phyloP scores from a whole-genome alignment of 1,140 invertebrate species.

The Diuraphis noxia region DNA sequence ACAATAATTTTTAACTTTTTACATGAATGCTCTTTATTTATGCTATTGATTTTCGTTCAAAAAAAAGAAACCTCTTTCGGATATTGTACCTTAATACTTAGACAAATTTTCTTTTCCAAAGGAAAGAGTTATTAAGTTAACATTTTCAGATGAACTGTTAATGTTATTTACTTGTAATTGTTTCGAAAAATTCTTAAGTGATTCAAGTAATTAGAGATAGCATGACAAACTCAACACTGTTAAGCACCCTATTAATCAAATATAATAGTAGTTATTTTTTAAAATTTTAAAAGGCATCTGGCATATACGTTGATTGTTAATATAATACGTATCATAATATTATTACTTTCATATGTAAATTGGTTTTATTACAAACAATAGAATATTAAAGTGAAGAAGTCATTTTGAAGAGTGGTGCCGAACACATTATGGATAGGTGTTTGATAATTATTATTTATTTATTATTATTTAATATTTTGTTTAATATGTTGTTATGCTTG shows the following conservation, averaged over 20 bases:
- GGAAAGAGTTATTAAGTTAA: background rate
- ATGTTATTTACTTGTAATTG: constrained; percentile 35
- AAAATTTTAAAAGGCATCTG: background rate
- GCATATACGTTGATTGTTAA: background rate
- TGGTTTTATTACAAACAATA: background rate
- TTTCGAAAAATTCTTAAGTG: background rate
- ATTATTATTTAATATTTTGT: no score
- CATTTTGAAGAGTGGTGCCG: background rate
- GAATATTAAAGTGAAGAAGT: background rate
- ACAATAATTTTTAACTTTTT: background rate
- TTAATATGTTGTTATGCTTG: background rate
- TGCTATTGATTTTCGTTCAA: background rate
- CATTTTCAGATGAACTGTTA: constrained; percentile 32
- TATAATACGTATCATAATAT: background rate
- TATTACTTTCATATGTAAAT: background rate
- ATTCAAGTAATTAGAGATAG: background rate
- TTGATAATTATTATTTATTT: background rate
- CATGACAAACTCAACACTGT: background rate
- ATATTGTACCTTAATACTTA: background rate
- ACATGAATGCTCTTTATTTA: background rate
- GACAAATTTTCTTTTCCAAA: background rate
- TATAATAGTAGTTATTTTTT: background rate
- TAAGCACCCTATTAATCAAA: constrained; percentile 17
- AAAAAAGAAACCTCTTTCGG: background rate
- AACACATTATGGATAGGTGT: background rate